These are phyloP conservation scores for Drosophila mayaguana DNA, from an alignment of 2,888 invertebrate genomes.

Conservation along the genomic window DNA sequence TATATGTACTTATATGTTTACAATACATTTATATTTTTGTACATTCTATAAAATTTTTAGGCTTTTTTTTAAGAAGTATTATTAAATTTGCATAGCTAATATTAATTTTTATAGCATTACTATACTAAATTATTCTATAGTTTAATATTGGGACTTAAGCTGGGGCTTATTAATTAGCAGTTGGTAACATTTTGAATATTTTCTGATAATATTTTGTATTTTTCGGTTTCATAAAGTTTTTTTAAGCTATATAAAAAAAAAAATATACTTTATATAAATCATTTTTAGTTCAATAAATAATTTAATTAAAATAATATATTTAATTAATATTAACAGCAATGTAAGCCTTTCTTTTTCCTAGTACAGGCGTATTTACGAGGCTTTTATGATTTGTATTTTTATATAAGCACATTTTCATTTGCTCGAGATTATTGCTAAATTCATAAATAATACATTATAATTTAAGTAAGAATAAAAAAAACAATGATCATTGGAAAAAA, in stretches of 20 bases:
- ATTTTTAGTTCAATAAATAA: background rate
- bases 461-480: slow-evolving; percentile 40
- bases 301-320: background rate
- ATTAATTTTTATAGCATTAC: slow-evolving; percentile 53
- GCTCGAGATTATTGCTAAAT: slow-evolving; percentile 32
- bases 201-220: slow-evolving; percentile 1
- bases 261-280: background rate
- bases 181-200: slow-evolving; percentile 19
- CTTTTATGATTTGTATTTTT: background rate
- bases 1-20: slow-evolving; percentile 35
- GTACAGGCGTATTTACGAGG: slow-evolving; percentile 11
- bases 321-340: background rate
- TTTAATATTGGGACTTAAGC: slow-evolving; percentile 56
- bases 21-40: slow-evolving; percentile 30
- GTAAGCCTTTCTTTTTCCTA: no score
- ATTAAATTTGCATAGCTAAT: slow-evolving; percentile 59
- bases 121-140: slow-evolving; percentile 56
- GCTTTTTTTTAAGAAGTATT: slow-evolving; percentile 39
- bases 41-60: slow-evolving; percentile 57
- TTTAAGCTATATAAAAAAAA: slow-evolving; percentile 35
- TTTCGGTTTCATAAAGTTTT: slow-evolving; percentile 30
- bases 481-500: slow-evolving; percentile 73
- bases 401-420: background rate
- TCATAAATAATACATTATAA: slow-evolving; percentile 19
- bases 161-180: slow-evolving; percentile 47